Evolutionary conservation across 2,888 invertebrate genomes (phyloP), one percentile per base, ranked within the genome.

Genomic region (Odontomyia ornata): DNA sequence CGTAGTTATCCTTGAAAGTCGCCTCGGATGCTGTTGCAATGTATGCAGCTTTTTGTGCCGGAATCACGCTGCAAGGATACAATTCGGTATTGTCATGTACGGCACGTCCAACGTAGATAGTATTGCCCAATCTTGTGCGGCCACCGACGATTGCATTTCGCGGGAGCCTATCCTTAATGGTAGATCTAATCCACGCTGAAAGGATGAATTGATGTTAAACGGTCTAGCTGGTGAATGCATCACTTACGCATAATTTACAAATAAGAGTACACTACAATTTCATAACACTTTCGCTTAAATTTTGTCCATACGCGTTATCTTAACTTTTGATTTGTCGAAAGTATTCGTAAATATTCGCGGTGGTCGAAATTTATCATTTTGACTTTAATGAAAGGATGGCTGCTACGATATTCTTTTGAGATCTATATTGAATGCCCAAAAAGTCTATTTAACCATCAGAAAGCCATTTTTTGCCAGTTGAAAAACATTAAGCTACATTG

Each of bases 81-180:
- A 91, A 80, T 86, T 89, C n/a, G 36, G 5, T 52, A 18, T 52
- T 52, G 52, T 52, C 13, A 18, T 52, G 52, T 76, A 87, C 89
- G 0, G 91, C 90, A 72, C 94, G 89, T 0, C 94, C 95, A 0
- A 94, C 92, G 84, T 90, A 95, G 82, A 95, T 93, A 72, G 89
- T 47, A 18, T 71, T 71, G 5, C 71, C 71, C 27, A 23, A 47
- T 47, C 27, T 47, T 5, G 71, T 71, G 15, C 71, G 71, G 25
- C 71, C 71, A 13, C 71, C 71, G 1, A 71, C 71, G 25, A 71
- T 71, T 23, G 71, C 71, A 52, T 71, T 71, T n/a, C 71, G 71
- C 52, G 71, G 71, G 11, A 71, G 71, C 27, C 71, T 71, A 11
- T 71, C 71, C 46, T 47, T 71, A 0, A 71, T 71, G 7, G 71